Evolutionary conservation across 2,888 invertebrate species (phyloP), one percentile per base, ranked within the genome.

Genomic region (Meiosimyza decipiens): DNA sequence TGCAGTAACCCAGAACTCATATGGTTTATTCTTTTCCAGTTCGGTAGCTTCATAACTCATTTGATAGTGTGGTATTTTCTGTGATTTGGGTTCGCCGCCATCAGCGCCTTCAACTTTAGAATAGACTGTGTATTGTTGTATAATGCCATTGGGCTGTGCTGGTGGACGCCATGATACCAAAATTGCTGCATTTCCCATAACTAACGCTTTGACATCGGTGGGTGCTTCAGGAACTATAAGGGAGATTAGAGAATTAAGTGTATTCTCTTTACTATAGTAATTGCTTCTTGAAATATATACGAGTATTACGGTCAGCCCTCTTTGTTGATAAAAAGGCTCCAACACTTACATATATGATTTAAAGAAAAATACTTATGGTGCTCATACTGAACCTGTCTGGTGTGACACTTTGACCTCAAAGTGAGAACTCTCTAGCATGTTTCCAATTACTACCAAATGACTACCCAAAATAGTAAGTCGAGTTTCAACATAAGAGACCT

Each of bases 1-100:
- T 55, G 97, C 97, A 6, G 96, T 96, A 0, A 97, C 96, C 94
- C 96, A 96, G 88, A 97, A 97, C 87, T 96, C 95, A 84, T 96
- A 97, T 73, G 94, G 93, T 76, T 93, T 91, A 77, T 93, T 92
- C 83, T 91, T 90, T 80, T 94, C 94, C 80, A 98, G 88, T 78
- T 94, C 94, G 40, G 93, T 93, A 15, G 96, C 94, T 82, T 96
- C 95, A 85, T 94, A 95, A 82, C 94, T 96, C 84, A 96, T 92
- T 88, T 95, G 93, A 78, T 94, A 93, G 18, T 95, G 93, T 54
- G 93, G 92, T 70, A 93, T 92, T 88, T 94, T 94, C 80, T 93
- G 93, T 67, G 92, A 92, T 74, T 91, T 91, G 1, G 93, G 91
- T 84, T 93, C 90, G 52, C 89, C 88, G 54, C 89, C 88, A 69